A percentile compares a stretch with the other conserved stretches of the same genome.
Evolutionary conservation across 2,113 vertebrate species (phyloP).

Genomic region (Carollia perspicillata): DNA sequence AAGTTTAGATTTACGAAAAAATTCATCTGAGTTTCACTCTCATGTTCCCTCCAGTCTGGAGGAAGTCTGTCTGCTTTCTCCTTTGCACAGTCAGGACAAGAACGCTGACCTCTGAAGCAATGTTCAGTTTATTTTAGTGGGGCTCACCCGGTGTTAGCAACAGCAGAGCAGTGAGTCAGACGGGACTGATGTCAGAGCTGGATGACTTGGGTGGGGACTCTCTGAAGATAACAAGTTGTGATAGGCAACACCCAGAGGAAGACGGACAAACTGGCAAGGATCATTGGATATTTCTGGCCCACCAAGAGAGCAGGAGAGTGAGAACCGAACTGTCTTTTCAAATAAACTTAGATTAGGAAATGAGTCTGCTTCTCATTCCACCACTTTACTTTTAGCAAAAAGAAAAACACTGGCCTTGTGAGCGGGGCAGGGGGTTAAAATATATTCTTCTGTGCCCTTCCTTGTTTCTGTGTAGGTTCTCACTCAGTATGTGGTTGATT

Average conservation of each 20-base stretch:
- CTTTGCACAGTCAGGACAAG: background rate
- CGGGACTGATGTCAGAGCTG: slow-evolving; percentile 38
- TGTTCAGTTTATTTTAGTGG: slow-evolving; percentile 41
- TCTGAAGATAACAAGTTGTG: slow-evolving; percentile 58
- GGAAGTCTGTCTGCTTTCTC: slow-evolving; percentile 53
- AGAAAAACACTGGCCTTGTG: background rate
- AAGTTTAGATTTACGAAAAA: slow-evolving; percentile 46
- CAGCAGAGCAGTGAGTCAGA: slow-evolving; percentile 54
- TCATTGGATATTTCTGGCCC: slow-evolving; percentile 32
- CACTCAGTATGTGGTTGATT: background rate
- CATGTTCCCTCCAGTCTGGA: background rate
- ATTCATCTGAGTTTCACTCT: background rate
- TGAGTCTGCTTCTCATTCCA: background rate
- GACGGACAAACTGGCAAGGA: slow-evolving; percentile 17
- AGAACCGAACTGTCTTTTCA: background rate
- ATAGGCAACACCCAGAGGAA: slow-evolving; percentile 58
- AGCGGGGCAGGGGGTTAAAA: background rate
- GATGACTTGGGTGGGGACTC: slow-evolving; percentile 48
- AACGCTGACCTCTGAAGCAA: background rate
- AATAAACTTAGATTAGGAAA: slow-evolving; percentile 37
- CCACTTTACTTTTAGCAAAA: background rate
- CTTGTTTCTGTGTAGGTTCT: background rate
- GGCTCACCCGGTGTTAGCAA: slow-evolving; percentile 42
- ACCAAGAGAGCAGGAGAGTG: slow-evolving; percentile 36
- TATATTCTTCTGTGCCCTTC: background rate